Base-by-base conservation (phyloP, 1,140 invertebrate species). In the Matsumurasca onukii region DNA sequence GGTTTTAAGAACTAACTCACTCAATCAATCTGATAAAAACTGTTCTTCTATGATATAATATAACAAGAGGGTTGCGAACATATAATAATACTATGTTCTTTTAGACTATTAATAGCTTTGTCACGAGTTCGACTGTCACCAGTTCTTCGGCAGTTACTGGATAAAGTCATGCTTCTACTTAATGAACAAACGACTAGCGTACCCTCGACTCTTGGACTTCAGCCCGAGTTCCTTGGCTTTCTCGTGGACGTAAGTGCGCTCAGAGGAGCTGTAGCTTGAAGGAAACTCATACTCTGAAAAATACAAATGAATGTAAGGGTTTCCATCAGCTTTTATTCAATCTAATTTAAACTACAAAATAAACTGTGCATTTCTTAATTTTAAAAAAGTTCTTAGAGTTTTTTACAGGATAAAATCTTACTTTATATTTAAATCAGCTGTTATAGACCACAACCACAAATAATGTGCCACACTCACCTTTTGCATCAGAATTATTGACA, bases 201-300 rank as follows among this genome's bases (percentile, higher is more conserved):
- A 89, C 88, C 89, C 88, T 79, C 83, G 78, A 73, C 87, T 90
- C 80, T 90, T 91, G 0, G 90, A 91, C 75, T 91, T 89, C 1
- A 93, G 76, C 0, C 89, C 89, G 69, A 89, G 77, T 69, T 85
- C 80, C 3, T 76, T 78, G 1, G 85, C 86, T 22, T 88, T 80
- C 69, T 85, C 80, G 78, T 93, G 91, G 62, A 93, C 85, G 75
- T 91, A 92, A n/a, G 87, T 89, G 76, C 91, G 82, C 76, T 93
- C 90, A 71, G 86, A 85, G 1, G 88, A 85, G 24, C 85, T 89
- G 39, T 93, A 83, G 9, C 89, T 91, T 3, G 89, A 89, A 27
- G 91, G 90, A 79, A 92, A 91, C 71, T 86, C 84, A 69, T 68
- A 71, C 49, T 74, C 71, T 75, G 57, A 29, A 72, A 68, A 29